Evolutionary conservation across 2,888 invertebrate genomes (phyloP), one percentile per base, ranked within the genome.

Genomic region (Bruchidius siliquastri): DNA sequence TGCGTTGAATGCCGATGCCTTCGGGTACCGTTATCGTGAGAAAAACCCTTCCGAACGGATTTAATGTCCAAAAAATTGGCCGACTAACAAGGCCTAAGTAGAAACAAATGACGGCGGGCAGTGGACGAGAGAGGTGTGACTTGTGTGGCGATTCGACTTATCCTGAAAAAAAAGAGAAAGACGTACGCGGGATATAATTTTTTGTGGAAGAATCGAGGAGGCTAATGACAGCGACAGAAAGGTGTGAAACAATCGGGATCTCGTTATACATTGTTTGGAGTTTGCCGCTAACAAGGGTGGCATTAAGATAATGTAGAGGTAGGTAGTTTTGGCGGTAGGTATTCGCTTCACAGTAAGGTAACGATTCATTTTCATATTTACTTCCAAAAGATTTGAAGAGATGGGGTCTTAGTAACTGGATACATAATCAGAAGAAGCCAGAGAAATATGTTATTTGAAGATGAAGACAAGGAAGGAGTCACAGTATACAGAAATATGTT

Each of bases 61-160:
- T 79, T 79, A 79, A 80, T 80, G 77, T 75, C 75, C 72, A 80
- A 79, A 79, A 80, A 79, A 79, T 79, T 77, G 79, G 74, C 76
- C 74, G 77, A 77, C 68, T 67, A 72, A 72, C 70, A 72, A 71
- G 79, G 76, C 79, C 73, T 83, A 84, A 84, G 83, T 82, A 78
- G 83, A 83, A 82, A 80, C 81, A 83, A 83, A 84, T 84, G 80
- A 84, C 79, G 81, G 83, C 83, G 81, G 81, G 83, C 83, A 81
- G 80, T 82, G 80, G 75, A 78, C 76, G 74, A 73, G 71, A 71
- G 76, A 74, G 83, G 82, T 83, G 82, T 83, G 74, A 79, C 75
- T 74, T 78, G 78, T 78, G 78, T 79, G 70, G 26, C 21, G 26
- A 66, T 69, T 69, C 68, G 67, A 70, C 70, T 68, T 76, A 74